Percentiles rank a stretch among this genome's conserved stretches.
phyloP scores from a whole-genome alignment of 2,797 vertebrate genomes.

The Tapirus indicus region DNA sequence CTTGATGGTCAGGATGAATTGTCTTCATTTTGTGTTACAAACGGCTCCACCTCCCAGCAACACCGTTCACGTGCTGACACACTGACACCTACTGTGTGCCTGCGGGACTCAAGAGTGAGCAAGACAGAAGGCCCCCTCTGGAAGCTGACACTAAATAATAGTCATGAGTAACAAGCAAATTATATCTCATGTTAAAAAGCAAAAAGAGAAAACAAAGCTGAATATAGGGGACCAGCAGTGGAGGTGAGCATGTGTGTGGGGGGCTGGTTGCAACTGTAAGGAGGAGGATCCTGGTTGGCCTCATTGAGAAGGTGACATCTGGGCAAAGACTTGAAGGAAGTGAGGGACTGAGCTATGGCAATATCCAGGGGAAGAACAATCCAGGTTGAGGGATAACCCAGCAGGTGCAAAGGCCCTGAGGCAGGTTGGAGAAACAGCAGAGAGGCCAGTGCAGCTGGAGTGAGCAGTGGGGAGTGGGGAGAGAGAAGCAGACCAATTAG shows the following conservation, averaged over 20 bases:
- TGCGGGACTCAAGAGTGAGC: rapidly evolving
- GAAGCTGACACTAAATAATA: background rate
- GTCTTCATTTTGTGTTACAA: rapidly evolving
- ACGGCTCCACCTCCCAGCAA: background rate
- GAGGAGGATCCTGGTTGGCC: background rate
- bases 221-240: background rate
- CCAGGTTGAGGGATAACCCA: rapidly evolving
- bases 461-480: rapidly evolving
- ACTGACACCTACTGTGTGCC: background rate
- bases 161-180: background rate
- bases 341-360: background rate
- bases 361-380: background rate
- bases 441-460: background rate
- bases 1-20: background rate
- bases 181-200: background rate
- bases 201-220: background rate
- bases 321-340: background rate
- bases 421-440: background rate
- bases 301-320: background rate
- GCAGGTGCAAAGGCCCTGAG: background rate
- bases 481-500: background rate
- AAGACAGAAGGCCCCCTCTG: rapidly evolving
- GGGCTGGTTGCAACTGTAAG: rapidly evolving
- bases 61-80: background rate
- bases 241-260: rapidly evolving